These are phyloP conservation scores for Ectobius pallidus DNA, from an alignment of 2,888 invertebrate species.

Conservation along the genomic window DNA sequence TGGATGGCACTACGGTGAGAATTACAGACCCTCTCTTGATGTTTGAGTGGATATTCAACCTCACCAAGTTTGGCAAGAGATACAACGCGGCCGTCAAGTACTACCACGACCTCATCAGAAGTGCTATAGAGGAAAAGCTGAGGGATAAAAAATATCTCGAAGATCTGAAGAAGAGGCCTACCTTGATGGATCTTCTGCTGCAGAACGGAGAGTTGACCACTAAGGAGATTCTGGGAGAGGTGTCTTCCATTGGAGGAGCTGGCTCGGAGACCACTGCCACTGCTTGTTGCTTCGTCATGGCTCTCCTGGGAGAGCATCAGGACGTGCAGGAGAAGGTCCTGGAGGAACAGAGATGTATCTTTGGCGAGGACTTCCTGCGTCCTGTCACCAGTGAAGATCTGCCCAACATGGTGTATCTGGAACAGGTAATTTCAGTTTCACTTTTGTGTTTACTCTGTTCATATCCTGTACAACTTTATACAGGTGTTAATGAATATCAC, in stretches of 20 bases:
- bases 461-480: no score
- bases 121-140: not conserved
- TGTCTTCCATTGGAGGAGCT: not conserved
- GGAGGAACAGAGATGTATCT: conserved; percentile 35
- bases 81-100: not conserved
- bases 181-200: not conserved
- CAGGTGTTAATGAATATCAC: no score
- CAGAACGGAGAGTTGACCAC: not conserved
- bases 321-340: conserved; percentile 42
- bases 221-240: not conserved
- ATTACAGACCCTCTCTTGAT: no score
- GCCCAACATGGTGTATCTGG: conserved; percentile 42
- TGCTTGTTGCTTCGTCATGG: not conserved
- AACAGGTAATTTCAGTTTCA: conserved; percentile 31
- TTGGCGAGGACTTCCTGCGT: conserved; percentile 31
- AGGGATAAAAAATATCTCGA: not conserved
- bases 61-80: no score
- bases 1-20: no score
- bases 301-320: conserved; percentile 30
- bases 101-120: not conserved
- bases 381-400: conserved; percentile 42
- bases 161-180: not conserved
- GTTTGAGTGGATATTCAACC: no score
- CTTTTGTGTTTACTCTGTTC: not conserved
- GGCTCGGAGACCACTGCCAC: not conserved